phyloP scores from a whole-genome alignment of 2,113 vertebrate species.

The Anguilla rostrata region DNA sequence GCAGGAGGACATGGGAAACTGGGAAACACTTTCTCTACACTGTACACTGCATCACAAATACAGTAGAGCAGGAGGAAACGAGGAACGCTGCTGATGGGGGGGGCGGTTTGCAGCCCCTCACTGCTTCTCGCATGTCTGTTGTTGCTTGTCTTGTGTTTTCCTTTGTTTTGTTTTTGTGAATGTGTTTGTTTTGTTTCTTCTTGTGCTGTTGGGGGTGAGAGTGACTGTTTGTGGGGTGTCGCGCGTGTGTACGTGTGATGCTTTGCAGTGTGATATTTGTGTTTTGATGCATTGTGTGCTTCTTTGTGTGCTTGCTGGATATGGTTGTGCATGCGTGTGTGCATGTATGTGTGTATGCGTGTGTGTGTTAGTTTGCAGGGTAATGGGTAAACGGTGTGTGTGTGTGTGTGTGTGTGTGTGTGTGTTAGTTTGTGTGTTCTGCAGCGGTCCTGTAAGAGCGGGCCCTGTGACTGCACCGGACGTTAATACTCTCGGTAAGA shows the following conservation, averaged over 20 bases:
- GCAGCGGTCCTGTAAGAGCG: background rate
- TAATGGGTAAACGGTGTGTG: too few relatives aligned
- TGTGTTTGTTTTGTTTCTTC: too few relatives aligned
- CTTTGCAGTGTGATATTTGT: background rate
- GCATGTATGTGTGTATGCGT: background rate
- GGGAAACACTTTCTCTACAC: too few relatives aligned
- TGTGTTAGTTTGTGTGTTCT: background rate
- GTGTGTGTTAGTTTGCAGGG: too few relatives aligned
- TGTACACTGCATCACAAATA: background rate
- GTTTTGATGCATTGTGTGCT: background rate
- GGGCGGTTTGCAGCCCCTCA: background rate
- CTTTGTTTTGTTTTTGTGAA: too few relatives aligned
- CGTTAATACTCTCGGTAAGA: slow-evolving; percentile 31
- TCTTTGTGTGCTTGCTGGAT: background rate
- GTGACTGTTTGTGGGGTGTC: too few relatives aligned
- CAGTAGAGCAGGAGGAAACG: too few relatives aligned
- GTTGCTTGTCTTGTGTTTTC: too few relatives aligned
- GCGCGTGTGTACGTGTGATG: too few relatives aligned
- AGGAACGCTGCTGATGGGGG: background rate
- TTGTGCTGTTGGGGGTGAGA: too few relatives aligned
- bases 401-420: background rate
- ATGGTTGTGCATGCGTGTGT: background rate
- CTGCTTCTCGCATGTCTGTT: background rate
- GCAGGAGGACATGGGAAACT: too few relatives aligned
- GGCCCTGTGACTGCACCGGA: slow-evolving; percentile 40